Evolutionary conservation across 2,888 invertebrate species (phyloP), one percentile per base, ranked within the genome.

Genomic region (Caenorhabditis sp.): DNA sequence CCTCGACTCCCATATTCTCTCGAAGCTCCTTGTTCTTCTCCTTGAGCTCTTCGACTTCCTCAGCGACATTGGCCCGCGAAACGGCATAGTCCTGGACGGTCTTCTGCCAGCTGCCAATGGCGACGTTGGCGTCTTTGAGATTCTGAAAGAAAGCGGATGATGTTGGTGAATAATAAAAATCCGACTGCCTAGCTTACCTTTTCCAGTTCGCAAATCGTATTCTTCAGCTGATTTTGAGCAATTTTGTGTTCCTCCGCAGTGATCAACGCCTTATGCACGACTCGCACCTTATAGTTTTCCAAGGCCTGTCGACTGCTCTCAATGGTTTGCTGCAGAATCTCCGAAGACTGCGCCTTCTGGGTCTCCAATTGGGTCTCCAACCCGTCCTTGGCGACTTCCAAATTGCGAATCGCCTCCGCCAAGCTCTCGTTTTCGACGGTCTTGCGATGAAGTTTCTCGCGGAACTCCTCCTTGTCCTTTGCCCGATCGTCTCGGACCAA

Each of bases 1-100:
- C 58, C 26, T 72, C 71, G 2, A 72, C 71, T 0, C 71, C 74
- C 58, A 65, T 26, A 15, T 74, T 65, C 58, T 58, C 51, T 18
- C 35, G 50, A 13, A 74, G 22, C 13, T 47, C 13, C 35, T 72
- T 18, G 20, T 64, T 64, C 1, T 11, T 15, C 35, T 51, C 22
- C 22, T 62, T 71, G 18, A 71, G 26, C 9, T 61, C 53, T 1
- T 32, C 9, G 15, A 71, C 15, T 32, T 61, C 40, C 3, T 28
- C 22, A 2, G n/a, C 8, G 32, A 56, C 2, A 24, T 1, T 8
- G 20, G 35, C 32, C 20, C 20, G 22, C 18, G 22, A 20, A 15
- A 26, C 47, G 24, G 35, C 22, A 51, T 3, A 6, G 24, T 5
- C 15, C 18, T 13, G 18, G 18, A 51, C 11, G 8, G 24, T 60